A percentile compares a stretch with the other conserved stretches of the same genome.
phyloP scores from a whole-genome alignment of 2,888 invertebrate genomes.

The Idaea biselata region DNA sequence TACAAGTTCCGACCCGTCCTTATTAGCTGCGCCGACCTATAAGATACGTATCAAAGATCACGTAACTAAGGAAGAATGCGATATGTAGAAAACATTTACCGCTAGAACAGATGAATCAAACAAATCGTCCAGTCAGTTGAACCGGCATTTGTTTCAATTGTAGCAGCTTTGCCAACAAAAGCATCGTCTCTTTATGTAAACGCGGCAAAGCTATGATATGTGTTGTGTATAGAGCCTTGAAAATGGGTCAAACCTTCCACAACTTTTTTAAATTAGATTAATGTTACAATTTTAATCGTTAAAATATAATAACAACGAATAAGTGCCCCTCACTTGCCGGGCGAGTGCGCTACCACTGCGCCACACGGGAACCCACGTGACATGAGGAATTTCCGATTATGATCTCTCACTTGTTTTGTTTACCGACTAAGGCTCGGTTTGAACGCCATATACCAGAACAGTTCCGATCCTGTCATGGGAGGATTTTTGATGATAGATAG shows the following conservation, averaged over 20 bases:
- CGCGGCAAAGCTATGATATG: constrained; percentile 40
- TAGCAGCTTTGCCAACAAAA: constrained; percentile 48
- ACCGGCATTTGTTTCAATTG: constrained; percentile 49
- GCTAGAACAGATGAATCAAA: constrained; percentile 34
- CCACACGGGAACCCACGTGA: too few species aligned
- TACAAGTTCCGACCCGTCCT: too few species aligned
- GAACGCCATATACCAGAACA: too few species aligned
- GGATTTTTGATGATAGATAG: too few species aligned
- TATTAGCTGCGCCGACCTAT: too few species aligned
- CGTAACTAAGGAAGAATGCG: not conserved
- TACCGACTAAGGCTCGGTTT: too few species aligned
- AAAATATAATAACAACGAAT: constrained; percentile 15
- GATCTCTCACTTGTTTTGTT: too few species aligned
- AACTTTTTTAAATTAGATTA: constrained; percentile 33
- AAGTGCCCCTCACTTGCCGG: too few species aligned
- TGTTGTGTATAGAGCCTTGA: constrained; percentile 41
- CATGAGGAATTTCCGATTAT: constrained; percentile 57
- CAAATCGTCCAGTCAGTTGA: constrained; percentile 36
- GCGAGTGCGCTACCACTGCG: too few species aligned
- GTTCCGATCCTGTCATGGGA: too few species aligned
- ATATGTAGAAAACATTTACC: constrained; percentile 14
- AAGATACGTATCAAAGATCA: constrained; percentile 16
- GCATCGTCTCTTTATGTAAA: constrained; percentile 43
- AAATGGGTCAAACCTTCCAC: constrained; percentile 35
- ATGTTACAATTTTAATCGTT: not conserved